A percentile compares a stretch with the other conserved stretches of the same genome.
phyloP scores from a whole-genome alignment of 2,113 vertebrate species.

The Acanthochromis polyacanthus region DNA sequence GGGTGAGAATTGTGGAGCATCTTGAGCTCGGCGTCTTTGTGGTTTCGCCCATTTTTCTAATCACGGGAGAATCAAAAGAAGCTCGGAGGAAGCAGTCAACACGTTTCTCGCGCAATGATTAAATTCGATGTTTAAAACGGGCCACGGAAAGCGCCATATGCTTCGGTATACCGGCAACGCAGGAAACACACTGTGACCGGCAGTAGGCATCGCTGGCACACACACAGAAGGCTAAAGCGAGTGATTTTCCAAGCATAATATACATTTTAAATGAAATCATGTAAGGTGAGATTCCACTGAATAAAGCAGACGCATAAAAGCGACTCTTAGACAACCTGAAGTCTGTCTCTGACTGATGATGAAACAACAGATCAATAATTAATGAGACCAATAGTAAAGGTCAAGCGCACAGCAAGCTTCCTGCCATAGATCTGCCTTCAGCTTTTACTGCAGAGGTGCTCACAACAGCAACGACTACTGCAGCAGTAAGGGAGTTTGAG shows the following conservation, averaged over 20 bases:
- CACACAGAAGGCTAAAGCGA: neutral
- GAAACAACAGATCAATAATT: conserved; percentile 71
- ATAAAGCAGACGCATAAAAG: conserved; percentile 27
- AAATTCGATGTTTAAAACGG: conserved; percentile 32
- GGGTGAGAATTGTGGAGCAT: conserved; percentile 27
- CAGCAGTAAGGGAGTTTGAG: conserved; percentile 42
- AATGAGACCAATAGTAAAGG: conserved; percentile 71
- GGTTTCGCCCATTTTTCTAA: conserved; percentile 53
- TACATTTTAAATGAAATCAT: conserved; percentile 8
- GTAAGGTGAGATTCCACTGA: neutral
- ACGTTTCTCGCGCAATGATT: conserved; percentile 37
- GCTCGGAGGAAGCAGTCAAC: conserved; percentile 19
- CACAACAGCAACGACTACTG: conserved; percentile 43
- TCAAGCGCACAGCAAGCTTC: conserved; percentile 54
- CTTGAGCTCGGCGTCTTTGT: conserved; percentile 29
- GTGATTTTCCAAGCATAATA: conserved; percentile 10
- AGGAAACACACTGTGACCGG: conserved; percentile 10
- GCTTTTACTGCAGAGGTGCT: conserved; percentile 59
- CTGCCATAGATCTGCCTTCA: conserved; percentile 57
- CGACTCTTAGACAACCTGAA: conserved; percentile 34
- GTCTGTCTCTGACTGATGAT: conserved; percentile 57
- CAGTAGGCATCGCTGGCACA: neutral
- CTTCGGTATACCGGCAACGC: conserved; percentile 1
- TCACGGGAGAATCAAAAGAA: conserved; percentile 37
- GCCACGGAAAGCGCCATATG: conserved; percentile 30